phyloP scores from a whole-genome alignment of 1,140 invertebrate genomes.

The Tetramorium simillimum region DNA sequence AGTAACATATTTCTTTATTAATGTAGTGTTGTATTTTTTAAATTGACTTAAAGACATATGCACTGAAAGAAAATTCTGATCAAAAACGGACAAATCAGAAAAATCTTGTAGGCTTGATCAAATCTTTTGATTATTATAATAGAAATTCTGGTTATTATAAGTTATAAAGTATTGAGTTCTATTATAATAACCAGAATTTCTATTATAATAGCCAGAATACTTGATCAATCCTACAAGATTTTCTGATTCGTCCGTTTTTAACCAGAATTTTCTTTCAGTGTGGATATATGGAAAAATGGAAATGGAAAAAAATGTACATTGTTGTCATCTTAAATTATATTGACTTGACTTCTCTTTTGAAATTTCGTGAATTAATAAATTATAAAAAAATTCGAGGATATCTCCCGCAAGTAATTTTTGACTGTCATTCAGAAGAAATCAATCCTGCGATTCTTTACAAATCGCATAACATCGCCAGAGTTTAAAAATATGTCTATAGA shows the following conservation, averaged over 20 bases:
- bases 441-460: neutral
- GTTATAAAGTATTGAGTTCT: no score
- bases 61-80: no score
- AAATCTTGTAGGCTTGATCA: no score
- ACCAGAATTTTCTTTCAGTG: no score
- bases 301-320: neutral
- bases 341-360: neutral
- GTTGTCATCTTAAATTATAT: neutral
- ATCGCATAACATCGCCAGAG: neutral
- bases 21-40: neutral
- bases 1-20: neutral
- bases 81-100: no score
- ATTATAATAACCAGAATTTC: no score
- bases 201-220: no score
- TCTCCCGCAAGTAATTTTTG: no score
- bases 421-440: neutral
- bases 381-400: neutral
- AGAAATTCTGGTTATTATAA: no score
- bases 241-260: no score
- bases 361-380: neutral
- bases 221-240: no score
- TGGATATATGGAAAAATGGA: neutral
- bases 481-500: neutral
- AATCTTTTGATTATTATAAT: no score
- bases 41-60: neutral